Conservation (phyloP, 2,888 invertebrate genomes). For the Anagyrus pseudococci region DNA sequence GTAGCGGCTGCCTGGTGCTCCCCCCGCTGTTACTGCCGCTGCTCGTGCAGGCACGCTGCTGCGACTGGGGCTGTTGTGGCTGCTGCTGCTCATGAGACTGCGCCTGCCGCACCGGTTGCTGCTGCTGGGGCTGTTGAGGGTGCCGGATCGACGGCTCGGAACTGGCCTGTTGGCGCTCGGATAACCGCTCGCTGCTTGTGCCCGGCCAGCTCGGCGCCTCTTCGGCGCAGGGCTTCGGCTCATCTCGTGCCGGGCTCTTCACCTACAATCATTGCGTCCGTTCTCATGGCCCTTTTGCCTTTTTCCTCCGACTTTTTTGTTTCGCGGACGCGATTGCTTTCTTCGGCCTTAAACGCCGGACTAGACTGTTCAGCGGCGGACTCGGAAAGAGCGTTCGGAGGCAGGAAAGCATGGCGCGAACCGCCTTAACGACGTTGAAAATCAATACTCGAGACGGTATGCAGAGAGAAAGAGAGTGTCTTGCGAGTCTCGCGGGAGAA, state of each 20-base stretch:
- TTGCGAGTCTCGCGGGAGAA: too few species aligned
- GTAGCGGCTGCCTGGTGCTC: slow-evolving; percentile 68
- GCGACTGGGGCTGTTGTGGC: slow-evolving; percentile 42
- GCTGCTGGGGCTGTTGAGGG: slow-evolving; percentile 42
- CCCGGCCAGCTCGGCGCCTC: slow-evolving; percentile 20
- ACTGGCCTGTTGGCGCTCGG: slow-evolving; percentile 15
- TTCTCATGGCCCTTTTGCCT: background rate
- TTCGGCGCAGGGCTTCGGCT: slow-evolving; percentile 23
- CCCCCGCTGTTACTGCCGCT: slow-evolving; percentile 41
- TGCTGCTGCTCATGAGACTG: slow-evolving; percentile 38
- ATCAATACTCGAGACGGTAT: slow-evolving; percentile 29
- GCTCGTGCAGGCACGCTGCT: slow-evolving; percentile 41
- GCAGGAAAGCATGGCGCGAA: slow-evolving; percentile 1
- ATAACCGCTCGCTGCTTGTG: background rate
- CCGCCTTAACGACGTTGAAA: slow-evolving; percentile 35
- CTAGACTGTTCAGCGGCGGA: background rate
- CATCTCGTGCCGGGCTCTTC: slow-evolving; percentile 36
- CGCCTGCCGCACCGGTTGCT: slow-evolving; percentile 42
- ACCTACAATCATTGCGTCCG: slow-evolving; percentile 13
- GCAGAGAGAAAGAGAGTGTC: slow-evolving; percentile 1
- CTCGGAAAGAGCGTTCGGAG: background rate
- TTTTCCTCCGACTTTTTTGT: background rate
- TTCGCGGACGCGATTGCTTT: background rate
- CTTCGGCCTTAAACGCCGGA: background rate
- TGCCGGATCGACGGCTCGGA: slow-evolving; percentile 30